These are phyloP conservation scores for Glyphotaelius pellucidus DNA, from an alignment of 2,888 invertebrate species.

Conservation along the genomic window DNA sequence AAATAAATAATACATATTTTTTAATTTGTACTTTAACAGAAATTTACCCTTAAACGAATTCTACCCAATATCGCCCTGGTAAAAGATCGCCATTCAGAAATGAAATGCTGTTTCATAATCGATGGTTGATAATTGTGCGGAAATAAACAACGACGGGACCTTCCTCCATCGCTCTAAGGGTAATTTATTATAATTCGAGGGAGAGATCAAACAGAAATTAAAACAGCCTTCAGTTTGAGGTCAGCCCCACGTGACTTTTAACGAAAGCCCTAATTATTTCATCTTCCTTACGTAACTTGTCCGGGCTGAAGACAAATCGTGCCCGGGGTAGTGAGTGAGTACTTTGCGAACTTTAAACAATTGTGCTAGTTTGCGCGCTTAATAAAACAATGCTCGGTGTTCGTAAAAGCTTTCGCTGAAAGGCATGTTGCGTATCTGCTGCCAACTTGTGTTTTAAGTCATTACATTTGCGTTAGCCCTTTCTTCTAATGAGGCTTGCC, in stretches of 20 bases:
- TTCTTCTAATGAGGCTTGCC: too few species aligned
- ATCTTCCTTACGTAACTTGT: not conserved
- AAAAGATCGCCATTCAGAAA: too few species aligned
- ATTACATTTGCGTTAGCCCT: not conserved
- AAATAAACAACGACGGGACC: too few species aligned
- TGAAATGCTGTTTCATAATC: too few species aligned
- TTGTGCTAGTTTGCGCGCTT: not conserved
- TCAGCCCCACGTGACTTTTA: not conserved
- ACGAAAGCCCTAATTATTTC: not conserved
- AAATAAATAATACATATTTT: too few species aligned
- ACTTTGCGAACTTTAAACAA: not conserved
- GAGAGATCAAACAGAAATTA: too few species aligned
- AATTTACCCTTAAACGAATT: too few species aligned
- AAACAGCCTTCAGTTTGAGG: not conserved
- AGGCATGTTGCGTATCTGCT: not conserved
- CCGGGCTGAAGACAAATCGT: not conserved
- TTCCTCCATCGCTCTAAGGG: too few species aligned
- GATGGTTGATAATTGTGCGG: too few species aligned
- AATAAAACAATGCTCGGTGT: not conserved
- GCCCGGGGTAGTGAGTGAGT: not conserved
- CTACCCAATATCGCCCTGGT: too few species aligned
- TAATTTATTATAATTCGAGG: too few species aligned
- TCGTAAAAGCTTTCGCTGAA: not conserved
- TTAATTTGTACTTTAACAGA: too few species aligned
- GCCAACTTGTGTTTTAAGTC: not conserved